Conservation (phyloP, 2,888 invertebrate species). For the Drosophila mettleri region DNA sequence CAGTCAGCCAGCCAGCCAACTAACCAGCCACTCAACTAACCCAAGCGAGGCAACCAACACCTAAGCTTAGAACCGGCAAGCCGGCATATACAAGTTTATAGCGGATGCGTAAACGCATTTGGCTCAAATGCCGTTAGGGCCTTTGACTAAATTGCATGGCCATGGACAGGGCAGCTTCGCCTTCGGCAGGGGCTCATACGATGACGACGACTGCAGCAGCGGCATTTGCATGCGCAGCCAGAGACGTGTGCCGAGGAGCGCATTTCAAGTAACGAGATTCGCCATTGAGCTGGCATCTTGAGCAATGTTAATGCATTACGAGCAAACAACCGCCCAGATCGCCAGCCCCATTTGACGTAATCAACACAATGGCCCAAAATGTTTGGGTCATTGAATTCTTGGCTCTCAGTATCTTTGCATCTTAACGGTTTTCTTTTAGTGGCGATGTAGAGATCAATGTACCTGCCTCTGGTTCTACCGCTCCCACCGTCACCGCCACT, state of each 20-base stretch:
- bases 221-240: conserved; percentile 61
- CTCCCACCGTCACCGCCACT: background rate
- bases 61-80: conserved; percentile 67
- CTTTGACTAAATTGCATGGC: conserved; percentile 82
- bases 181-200: conserved; percentile 45
- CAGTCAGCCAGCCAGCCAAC: conserved; percentile 18
- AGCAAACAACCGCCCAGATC: conserved; percentile 63
- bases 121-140: conserved; percentile 84
- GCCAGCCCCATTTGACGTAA: conserved; percentile 72
- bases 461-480: conserved; percentile 28
- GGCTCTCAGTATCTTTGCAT: conserved; percentile 62
- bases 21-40: conserved; percentile 28
- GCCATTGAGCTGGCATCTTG: conserved; percentile 52
- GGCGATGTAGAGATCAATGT: conserved; percentile 71
- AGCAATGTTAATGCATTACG: conserved; percentile 76
- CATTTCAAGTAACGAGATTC: conserved; percentile 52
- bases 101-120: conserved; percentile 85
- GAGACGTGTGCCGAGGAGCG: conserved; percentile 30
- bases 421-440: conserved; percentile 66
- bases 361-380: conserved; percentile 75
- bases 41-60: conserved; percentile 42
- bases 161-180: conserved; percentile 70
- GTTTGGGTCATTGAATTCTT: conserved; percentile 76
- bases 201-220: conserved; percentile 13
- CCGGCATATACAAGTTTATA: conserved; percentile 82